Percentiles rank a stretch among this genome's conserved stretches.
Conservation (phyloP, 2,113 vertebrate genomes). For the Damaliscus lunatus region DNA sequence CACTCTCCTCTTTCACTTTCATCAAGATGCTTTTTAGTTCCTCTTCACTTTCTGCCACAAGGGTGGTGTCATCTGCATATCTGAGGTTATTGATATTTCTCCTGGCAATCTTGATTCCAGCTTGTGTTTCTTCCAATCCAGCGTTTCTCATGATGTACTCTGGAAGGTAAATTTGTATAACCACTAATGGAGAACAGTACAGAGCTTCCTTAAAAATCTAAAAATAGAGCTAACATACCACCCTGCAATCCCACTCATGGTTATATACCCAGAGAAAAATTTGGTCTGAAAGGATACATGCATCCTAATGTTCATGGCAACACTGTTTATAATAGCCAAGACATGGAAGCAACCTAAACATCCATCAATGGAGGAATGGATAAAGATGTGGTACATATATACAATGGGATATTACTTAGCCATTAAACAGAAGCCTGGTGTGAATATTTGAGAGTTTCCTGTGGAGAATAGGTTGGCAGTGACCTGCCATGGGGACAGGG, state of each 20-base stretch:
- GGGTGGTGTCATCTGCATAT: too few relatives aligned
- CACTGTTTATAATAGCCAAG: neutral
- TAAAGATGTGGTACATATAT: neutral
- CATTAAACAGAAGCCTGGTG: neutral
- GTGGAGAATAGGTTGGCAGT: neutral
- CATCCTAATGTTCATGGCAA: neutral
- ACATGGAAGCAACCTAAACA: neutral
- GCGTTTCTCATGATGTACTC: too few relatives aligned
- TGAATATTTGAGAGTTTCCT: neutral
- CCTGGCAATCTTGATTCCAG: too few relatives aligned
- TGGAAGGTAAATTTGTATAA: neutral
- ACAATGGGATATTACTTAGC: neutral
- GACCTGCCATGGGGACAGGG: neutral
- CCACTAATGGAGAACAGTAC: neutral
- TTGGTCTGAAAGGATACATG: neutral
- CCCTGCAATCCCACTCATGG: neutral
- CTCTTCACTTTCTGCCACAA: too few relatives aligned
- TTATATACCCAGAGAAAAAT: neutral
- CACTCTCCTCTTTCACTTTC: too few relatives aligned
- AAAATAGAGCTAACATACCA: neutral
- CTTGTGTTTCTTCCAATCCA: too few relatives aligned
- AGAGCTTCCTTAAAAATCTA: neutral
- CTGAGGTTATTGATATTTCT: too few relatives aligned
- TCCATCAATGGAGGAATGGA: fast-evolving
- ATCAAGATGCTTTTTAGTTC: too few relatives aligned